phyloP scores from a whole-genome alignment of 2,888 invertebrate species.

The Trichogramma evanescens region DNA sequence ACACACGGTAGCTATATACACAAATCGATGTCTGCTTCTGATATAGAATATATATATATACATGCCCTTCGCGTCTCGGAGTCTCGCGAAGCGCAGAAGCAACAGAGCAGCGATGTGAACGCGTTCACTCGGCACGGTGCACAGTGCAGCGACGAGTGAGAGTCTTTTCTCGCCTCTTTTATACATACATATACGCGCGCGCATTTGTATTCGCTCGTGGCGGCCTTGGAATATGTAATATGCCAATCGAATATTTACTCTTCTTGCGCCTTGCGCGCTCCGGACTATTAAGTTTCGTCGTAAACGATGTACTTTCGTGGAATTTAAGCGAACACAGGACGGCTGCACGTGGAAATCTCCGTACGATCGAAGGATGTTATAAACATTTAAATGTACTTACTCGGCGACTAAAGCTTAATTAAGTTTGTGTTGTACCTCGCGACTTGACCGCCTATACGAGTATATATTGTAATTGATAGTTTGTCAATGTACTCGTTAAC shows the following conservation, averaged over 20 bases:
- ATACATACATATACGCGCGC: background rate
- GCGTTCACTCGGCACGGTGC: background rate
- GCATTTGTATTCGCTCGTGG: background rate
- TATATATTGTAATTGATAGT: too few species aligned
- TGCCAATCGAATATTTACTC: conserved; percentile 18
- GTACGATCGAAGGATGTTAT: too few species aligned
- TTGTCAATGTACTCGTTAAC: too few species aligned
- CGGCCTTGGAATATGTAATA: conserved; percentile 23
- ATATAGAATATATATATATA: too few species aligned
- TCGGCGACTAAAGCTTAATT: too few species aligned
- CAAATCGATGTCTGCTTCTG: too few species aligned
- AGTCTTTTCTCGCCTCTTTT: conserved; percentile 1
- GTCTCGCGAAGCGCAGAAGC: background rate
- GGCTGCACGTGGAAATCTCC: too few species aligned
- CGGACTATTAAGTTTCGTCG: background rate
- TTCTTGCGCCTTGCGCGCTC: background rate
- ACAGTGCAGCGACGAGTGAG: background rate
- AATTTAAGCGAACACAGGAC: conserved; percentile 1
- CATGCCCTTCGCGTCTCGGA: background rate
- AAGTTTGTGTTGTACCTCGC: too few species aligned
- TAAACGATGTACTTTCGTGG: conserved; percentile 9
- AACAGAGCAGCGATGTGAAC: conserved; percentile 7
- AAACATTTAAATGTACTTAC: too few species aligned
- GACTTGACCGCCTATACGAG: too few species aligned
- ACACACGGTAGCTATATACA: too few species aligned